Percentiles rank a stretch among this genome's conserved stretches.
phyloP scores from a whole-genome alignment of 2,888 invertebrate species.

The Orthosia gracilis region DNA sequence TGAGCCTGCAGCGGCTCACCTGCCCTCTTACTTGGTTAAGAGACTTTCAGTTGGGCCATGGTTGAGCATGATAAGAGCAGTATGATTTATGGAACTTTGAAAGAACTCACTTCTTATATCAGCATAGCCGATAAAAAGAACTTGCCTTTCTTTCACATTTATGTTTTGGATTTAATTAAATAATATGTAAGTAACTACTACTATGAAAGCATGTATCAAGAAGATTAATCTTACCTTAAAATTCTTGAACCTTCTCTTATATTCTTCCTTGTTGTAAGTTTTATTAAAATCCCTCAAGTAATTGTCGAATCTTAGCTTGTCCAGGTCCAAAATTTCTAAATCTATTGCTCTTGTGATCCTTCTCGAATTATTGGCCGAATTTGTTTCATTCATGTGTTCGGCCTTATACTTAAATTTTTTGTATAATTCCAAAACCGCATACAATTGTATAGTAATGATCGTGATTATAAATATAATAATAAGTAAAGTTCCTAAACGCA shows the following conservation, averaged over 20 bases:
- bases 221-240: constrained; percentile 69
- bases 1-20: too few species aligned
- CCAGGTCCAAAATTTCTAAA: not conserved
- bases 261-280: constrained; percentile 63
- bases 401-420: too few species aligned
- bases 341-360: too few species aligned
- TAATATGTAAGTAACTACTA: not conserved
- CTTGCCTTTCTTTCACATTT: too few species aligned
- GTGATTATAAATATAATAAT: not conserved
- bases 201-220: not conserved
- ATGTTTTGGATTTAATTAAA: too few species aligned
- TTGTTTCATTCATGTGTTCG: not conserved
- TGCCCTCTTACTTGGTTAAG: too few species aligned
- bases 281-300: constrained; percentile 71
- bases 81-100: too few species aligned
- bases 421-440: not conserved
- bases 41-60: too few species aligned
- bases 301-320: constrained; percentile 41
- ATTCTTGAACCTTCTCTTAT: constrained; percentile 60
- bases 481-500: not conserved
- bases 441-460: not conserved
- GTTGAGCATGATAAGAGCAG: too few species aligned
- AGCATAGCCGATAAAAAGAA: too few species aligned
- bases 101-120: too few species aligned
- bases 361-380: not conserved